Evolutionary conservation across 1,140 invertebrate genomes (phyloP), one percentile per base, ranked within the genome.

Genomic region (Holotrichia oblita): DNA sequence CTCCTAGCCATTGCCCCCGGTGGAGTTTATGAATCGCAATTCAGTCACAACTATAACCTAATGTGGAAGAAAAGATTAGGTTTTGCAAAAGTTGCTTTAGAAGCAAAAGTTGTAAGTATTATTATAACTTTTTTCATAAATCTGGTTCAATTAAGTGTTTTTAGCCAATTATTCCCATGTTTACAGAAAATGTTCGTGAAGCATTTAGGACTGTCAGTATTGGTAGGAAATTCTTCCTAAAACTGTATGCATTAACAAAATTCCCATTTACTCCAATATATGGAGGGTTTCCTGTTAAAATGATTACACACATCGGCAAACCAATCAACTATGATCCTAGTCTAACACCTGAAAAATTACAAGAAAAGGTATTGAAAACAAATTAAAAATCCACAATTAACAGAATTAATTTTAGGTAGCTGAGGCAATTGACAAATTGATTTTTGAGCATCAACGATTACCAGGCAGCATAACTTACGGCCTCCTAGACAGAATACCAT

Each of bases 271-370:
- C 96, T 80, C 98, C 98, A 24, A 94, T 99, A 77, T 99, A 98
- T 89, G 98, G 98, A 27, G 96, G 97, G 44, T 99, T 99, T 89
- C 98, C 98, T 1, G 98, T 99, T 0, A 99, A 99, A 89, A 89
- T 99, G 83, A 91, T 94, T 80, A 97, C 96, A n/a, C 94, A 94
- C 86, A 88, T 99, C 77, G 97, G 97, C 44, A 89, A 92, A 82
- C 94, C 96, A 3, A 96, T 98, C 80, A 90, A 89, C 55, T 94
- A 94, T 83, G 93, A 96, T 84, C 89, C 88, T 24, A 89, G 80
- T 79, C 83, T 94, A 40, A 93, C 93, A 61, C 92, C 96, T 0
- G 95, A 97, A 85, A 89, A 95, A 81, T 87, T 98, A 40, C 93
- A 95, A 86, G 81, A 87, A 20, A 94, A 95, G 90, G 95, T 96